A percentile compares a stretch with the other conserved stretches of the same genome.
Conservation (phyloP, 2,113 vertebrate species). For the Phalacrocorax brasilianus region DNA sequence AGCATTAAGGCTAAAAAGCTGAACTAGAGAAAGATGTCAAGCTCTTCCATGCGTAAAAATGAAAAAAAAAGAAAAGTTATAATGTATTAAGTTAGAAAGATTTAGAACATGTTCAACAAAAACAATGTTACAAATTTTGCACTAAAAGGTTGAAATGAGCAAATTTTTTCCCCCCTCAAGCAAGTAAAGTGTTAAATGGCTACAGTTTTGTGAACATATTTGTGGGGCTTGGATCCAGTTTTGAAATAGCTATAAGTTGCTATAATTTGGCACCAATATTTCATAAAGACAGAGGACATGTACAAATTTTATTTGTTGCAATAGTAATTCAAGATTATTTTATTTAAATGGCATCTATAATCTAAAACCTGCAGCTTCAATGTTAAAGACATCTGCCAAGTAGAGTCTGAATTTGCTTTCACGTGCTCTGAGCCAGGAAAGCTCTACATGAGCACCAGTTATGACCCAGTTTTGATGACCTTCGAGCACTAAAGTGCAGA, state of each 20-base stretch:
- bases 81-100: not conserved
- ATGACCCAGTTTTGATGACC: conserved; percentile 1
- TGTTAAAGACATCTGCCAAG: not conserved
- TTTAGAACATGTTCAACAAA: not conserved
- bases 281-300: not conserved
- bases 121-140: not conserved
- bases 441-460: not conserved
- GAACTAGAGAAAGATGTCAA: not conserved
- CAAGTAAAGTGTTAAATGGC: not conserved
- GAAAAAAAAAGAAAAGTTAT: not conserved
- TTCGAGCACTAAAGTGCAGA: not conserved
- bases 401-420: not conserved
- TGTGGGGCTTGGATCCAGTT: not conserved
- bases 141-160: not conserved
- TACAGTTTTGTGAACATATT: not conserved
- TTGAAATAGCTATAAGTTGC: not conserved
- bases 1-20: not conserved
- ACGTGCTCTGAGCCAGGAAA: not conserved
- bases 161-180: not conserved
- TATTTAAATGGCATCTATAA: not conserved
- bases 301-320: not conserved
- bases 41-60: not conserved
- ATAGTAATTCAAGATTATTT: not conserved
- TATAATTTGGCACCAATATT: not conserved
- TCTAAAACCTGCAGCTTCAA: not conserved